These are phyloP conservation scores for Eledone cirrhosa DNA, from an alignment of 2,888 invertebrate genomes.

Conservation along the genomic window DNA sequence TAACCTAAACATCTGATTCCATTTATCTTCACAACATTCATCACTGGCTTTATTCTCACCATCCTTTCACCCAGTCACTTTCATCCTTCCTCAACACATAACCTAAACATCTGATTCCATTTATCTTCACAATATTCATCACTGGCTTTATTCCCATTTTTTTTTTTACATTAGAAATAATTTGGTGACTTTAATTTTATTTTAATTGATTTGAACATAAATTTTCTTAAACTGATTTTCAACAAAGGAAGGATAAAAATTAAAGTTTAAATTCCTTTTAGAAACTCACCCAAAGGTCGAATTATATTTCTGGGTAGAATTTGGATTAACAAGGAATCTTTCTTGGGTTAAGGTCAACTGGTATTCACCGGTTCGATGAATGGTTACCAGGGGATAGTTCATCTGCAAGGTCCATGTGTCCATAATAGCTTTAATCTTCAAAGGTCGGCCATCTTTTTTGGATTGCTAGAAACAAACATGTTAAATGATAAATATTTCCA, in stretches of 20 bases:
- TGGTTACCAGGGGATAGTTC: conserved; percentile 60
- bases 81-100: too few species aligned
- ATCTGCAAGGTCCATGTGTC: conserved; percentile 63
- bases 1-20: too few species aligned
- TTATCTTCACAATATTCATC: too few species aligned
- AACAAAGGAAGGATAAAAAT: not conserved
- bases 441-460: conserved; percentile 20
- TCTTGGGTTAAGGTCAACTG: conserved; percentile 47
- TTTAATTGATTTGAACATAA: not conserved
- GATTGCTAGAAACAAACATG: conserved; percentile 31
- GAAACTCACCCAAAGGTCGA: conserved; percentile 45
- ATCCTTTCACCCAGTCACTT: too few species aligned
- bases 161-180: too few species aligned
- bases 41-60: too few species aligned
- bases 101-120: too few species aligned
- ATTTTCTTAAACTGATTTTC: not conserved
- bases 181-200: not conserved
- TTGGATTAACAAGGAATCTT: conserved; percentile 48
- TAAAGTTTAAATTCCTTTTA: not conserved
- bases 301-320: conserved; percentile 41
- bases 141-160: too few species aligned
- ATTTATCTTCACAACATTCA: too few species aligned
- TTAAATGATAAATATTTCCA: too few species aligned
- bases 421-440: conserved; percentile 53
- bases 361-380: conserved; percentile 37